Base-by-base conservation (phyloP, 1,140 invertebrate species). In the Batillaria attramentaria region DNA sequence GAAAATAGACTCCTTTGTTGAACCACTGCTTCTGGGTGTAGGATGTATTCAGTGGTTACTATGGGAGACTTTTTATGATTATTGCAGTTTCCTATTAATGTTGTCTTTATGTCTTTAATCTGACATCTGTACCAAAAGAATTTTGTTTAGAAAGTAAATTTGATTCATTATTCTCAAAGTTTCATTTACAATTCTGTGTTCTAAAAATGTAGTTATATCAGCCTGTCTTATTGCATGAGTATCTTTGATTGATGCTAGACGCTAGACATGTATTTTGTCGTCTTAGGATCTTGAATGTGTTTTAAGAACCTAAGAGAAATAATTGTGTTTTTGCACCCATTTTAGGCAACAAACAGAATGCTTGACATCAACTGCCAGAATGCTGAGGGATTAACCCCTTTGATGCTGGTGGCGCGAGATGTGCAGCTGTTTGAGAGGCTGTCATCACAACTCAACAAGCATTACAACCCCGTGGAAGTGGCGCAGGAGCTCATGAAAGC, bases 281-380 rank as follows among this genome's bases (percentile, higher is more conserved):
- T 65, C 6, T 65, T 65, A 18, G 31, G 6, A 65, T 65, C 10
- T 65, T 65, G 10, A 13, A 16, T 10, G 28, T 18, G 60, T 16
- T n/a, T 13, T 18, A 35, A 8, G 16, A 8, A 10, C 8, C 43
- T 70, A 3, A 57, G 35, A 60, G 72, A 50, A 13, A 50, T 50
- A 13, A 50, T 50, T 50, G 13, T 50, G n/a, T n/a, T n/a, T n/a
- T n/a, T n/a, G 24, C 24, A 24, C 10, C 10, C 10, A 62, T 62
- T 62, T 62, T 62, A 62, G 57, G 57, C 28, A 73, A 41, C 33
- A 46, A 84, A 82, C 33, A 87, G 85, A 62, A 83, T 83, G 1
- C 68, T 86, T 18, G 85, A 89, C 76, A 85, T 90, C 41, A 88
- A 90, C 79, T 89, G 87, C 72, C 82, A 85, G 78, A 91, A 90